phyloP scores from a whole-genome alignment of 2,113 vertebrate species.

The Cichladusa arquata region DNA sequence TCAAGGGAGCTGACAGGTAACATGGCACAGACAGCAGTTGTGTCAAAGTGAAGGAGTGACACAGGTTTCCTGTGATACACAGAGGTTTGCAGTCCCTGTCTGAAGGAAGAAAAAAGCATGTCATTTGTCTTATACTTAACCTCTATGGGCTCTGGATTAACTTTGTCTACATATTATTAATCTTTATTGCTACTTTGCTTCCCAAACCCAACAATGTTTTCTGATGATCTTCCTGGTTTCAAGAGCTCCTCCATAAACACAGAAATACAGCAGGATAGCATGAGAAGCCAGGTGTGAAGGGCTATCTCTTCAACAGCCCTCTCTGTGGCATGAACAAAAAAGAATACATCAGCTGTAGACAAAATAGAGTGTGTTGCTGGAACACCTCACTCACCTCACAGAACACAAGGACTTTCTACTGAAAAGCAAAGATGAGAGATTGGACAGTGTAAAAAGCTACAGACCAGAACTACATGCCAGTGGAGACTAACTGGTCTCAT shows the following conservation, averaged over 20 bases:
- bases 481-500: not conserved
- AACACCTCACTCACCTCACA: not conserved
- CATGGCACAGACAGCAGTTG: not conserved
- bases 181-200: not conserved
- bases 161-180: not conserved
- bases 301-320: not conserved
- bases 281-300: not conserved
- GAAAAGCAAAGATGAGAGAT: not conserved
- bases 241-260: not conserved
- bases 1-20: not conserved
- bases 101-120: not conserved
- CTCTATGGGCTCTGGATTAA: not conserved
- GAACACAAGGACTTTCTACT: not conserved
- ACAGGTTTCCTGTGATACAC: not conserved
- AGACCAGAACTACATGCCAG: not conserved
- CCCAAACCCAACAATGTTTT: not conserved
- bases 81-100: not conserved
- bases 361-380: not conserved
- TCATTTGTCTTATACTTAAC: not conserved
- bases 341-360: accelerated
- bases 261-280: not conserved
- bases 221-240: not conserved
- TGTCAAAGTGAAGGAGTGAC: not conserved
- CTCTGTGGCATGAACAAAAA: not conserved
- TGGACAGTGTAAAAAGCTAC: not conserved